Evolutionary conservation across 2,888 invertebrate genomes (phyloP), one percentile per base, ranked within the genome.

Genomic region (Subacronicta megacephala): DNA sequence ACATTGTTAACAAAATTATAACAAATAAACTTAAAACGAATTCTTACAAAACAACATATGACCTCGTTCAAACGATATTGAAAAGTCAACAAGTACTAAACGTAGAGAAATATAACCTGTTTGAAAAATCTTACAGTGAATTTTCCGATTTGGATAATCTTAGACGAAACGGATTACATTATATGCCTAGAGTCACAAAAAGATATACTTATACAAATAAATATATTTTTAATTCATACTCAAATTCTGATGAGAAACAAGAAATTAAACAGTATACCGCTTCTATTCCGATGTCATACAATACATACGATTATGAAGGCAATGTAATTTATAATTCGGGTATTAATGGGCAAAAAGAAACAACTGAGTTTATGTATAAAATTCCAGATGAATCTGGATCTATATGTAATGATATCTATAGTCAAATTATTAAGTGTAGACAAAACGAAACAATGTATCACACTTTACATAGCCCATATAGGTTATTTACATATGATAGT

Each of bases 51-150:
- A 87, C 84, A 18, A 87, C 90, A 0, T 83, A 85, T 63, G 91
- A 92, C 62, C 81, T 92, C 31, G 62, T 92, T 13, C 76, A 87
- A 67, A 85, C 90, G 7, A 75, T 89, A 64, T 51, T 84, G 15
- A 72, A 62, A 31, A 82, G 59, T 60, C 82, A 85, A 62, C 46
- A 53, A 55, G 46, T 56, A 20, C 31, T 7, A 1, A 41, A 37
- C 10, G 4, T 12, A 18, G 7, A 36, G 6, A 46, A 29, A 50
- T 38, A 47, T 37, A 47, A 33, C 18, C 7, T n/a, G 1, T 40
- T 7, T 15, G 23, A 46, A n/a, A 44, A 62, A 31, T 18, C 23
- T 18, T 18, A 56, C n/a, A 33, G n/a, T 3, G 26, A 13, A 26
- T 36, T 42, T 33, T 9, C 38, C 18, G 10, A 41, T 26, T 29